Evolutionary conservation across 2,888 invertebrate genomes (phyloP), one percentile per base, ranked within the genome.

Genomic region (Drosophila tanythrix): DNA sequence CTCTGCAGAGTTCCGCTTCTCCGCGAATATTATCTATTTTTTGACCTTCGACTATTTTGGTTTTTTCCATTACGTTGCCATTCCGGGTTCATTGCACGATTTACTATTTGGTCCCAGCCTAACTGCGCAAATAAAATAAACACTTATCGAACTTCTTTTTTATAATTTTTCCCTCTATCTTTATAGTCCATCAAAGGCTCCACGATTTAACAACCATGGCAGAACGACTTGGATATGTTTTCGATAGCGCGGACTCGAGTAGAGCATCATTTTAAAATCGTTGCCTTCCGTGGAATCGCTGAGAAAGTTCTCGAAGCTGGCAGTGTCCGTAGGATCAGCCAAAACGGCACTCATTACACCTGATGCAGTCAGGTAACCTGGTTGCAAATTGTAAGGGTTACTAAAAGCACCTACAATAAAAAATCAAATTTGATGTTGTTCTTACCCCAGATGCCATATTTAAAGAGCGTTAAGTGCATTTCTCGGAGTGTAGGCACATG

Each of bases 171-270:
- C 1, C 4, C 2, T 40, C 27, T 27, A 13, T 35, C 10, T 38
- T 31, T 58, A 79, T 27, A 74, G 18, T 15, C 29, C 60, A 10
- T 69, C 64, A 27, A 80, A 48, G 15, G 59, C 76, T 4, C 92
- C 92, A 15, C 88, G 85, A 58, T 90, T 83, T 7, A 91, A 72
- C n/a, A 93, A 33, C 91, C 92, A 93, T 0, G 92, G 92, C 4
- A 93, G 21, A 0, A 92, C 11, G 0, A 63, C 40, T 61, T 89
- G 79, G 40, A 90, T 78, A 53, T 92, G 90, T 56, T 82, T 83
- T 0, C 77, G 67, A 70, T 90, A 93, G 27, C 92, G 67, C 0
- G 90, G 60, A 77, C 88, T 91, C 1, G 78, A 76, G 35, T 61
- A 90, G 21, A 90, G 64, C 25, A 76, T 52, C 10, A 59, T 61